Evolutionary conservation across 2,113 vertebrate genomes (phyloP), one percentile per base, ranked within the genome.

Genomic region (Toxotes chatareus): DNA sequence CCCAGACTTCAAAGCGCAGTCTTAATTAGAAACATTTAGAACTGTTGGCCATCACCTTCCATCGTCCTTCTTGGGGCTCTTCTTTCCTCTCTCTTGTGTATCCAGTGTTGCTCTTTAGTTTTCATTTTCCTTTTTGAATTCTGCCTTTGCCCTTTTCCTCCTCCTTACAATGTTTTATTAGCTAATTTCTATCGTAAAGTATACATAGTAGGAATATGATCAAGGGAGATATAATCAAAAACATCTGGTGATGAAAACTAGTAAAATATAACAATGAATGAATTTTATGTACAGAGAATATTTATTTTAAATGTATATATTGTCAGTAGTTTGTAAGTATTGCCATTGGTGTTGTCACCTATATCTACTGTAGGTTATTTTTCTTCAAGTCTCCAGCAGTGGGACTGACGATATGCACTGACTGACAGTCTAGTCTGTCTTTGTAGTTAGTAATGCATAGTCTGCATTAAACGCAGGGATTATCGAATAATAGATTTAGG

Each of bases 251-350:
- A 70, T 56, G 36, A 71, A 71, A 62, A 61, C 74, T 53, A 62
- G 55, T 40, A 12, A 86, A 82, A 76, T 83, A 74, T 80, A 73
- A 77, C 55, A 69, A 78, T 71, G 64, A 87, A 86, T 85, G 49
- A 84, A 86, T 73, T 86, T 79, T 72, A 82, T 93, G 90, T 93
- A 93, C 91, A 94, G 87, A 93, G 86, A 92, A 79, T 87, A 89
- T 84, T 88, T 91, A 91, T 89, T 92, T 86, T 73, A 90, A 82
- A 88, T 92, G 84, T 87, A 84, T 83, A 90, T 87, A 82, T 68
- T 69, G 78, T 88, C 68, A 10, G 83, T 88, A 76, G 73, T 86
- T 83, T 84, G 68, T 79, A 75, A 83, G 81, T 87, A 71, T 68
- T 74, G 69, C 90, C 64, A 46, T 62, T 70, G 56, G 49, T 84